phyloP scores from a whole-genome alignment of 2,113 vertebrate species.

The Cathartes aura region DNA sequence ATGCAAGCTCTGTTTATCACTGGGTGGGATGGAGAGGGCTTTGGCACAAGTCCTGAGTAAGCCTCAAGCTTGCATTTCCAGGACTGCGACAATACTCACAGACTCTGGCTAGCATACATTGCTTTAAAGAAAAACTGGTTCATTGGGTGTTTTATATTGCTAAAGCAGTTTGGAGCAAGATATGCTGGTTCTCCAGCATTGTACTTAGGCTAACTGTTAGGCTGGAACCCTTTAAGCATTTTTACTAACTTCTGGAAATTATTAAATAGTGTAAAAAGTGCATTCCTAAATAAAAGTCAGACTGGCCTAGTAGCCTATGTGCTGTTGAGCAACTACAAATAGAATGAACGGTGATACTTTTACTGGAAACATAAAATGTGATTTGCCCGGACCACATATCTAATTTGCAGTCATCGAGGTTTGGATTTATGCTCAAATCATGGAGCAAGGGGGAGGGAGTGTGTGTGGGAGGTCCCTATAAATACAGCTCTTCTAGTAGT shows the following conservation, averaged over 20 bases:
- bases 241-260: not conserved
- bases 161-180: not conserved
- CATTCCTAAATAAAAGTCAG: not conserved
- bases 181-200: accelerated
- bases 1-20: not conserved
- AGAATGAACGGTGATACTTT: constrained; percentile 42
- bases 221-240: not conserved
- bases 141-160: not conserved
- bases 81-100: not conserved
- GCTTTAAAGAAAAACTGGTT: not conserved
- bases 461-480: not conserved
- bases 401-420: not conserved
- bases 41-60: not conserved
- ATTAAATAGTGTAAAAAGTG: not conserved
- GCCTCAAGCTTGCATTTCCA: not conserved
- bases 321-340: constrained; percentile 1
- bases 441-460: not conserved
- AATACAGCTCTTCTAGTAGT: not conserved
- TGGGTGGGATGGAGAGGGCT: not conserved
- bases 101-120: accelerated
- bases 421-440: constrained; percentile 26
- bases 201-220: not conserved
- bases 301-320: not conserved
- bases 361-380: constrained; percentile 17
- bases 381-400: not conserved